Conservation (phyloP, 2,113 vertebrate genomes). For the Sinosuthora webbiana region DNA sequence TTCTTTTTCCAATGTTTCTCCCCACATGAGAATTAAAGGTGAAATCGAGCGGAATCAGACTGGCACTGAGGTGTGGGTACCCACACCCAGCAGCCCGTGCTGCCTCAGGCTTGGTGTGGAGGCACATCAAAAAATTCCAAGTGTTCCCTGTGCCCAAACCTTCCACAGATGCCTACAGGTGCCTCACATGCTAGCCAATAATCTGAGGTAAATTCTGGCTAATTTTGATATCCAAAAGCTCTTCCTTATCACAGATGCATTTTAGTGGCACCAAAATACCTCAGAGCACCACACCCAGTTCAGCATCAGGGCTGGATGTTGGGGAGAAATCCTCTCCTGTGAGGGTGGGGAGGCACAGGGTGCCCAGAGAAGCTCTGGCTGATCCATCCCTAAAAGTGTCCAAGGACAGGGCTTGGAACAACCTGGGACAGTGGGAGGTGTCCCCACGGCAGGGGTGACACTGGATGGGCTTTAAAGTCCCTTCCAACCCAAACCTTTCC, state of each 20-base stretch:
- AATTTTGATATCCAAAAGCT: neutral
- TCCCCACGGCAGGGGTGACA: neutral
- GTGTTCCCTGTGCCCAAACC: neutral
- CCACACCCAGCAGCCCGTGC: rapidly evolving
- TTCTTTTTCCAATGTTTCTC: neutral
- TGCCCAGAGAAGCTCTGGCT: neutral
- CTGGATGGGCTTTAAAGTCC: neutral
- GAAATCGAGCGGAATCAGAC: neutral
- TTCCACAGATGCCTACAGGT: neutral
- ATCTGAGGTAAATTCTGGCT: neutral
- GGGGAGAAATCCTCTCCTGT: neutral
- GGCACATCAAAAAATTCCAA: neutral
- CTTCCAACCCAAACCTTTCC: neutral
- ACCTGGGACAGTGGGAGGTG: rapidly evolving
- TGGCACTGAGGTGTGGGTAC: rapidly evolving
- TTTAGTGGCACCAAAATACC: neutral
- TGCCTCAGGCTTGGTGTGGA: neutral
- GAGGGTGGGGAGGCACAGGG: neutral
- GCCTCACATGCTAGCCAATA: neutral
- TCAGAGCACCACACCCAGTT: neutral
- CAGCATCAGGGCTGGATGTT: neutral
- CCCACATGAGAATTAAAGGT: neutral
- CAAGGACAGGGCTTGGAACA: neutral
- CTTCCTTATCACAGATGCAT: neutral
- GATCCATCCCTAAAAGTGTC: neutral